Percentiles rank a stretch among this genome's conserved stretches.
Conservation (phyloP, 2,113 vertebrate species). For the Misgurnus anguillicaudatus region DNA sequence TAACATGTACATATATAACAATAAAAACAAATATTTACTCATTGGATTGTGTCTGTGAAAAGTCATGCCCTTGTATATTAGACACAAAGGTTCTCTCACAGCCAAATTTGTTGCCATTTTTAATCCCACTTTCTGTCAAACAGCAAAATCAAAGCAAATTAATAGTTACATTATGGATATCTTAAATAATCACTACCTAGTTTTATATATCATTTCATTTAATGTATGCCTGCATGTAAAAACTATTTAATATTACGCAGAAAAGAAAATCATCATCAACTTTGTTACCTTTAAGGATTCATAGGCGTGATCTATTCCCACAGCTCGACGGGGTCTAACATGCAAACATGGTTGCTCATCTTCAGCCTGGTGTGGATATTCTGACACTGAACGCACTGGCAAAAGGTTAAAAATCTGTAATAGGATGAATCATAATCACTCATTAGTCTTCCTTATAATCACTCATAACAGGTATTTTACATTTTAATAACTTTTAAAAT, state of each 20-base stretch:
- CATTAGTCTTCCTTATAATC: background rate
- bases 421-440: background rate
- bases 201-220: background rate
- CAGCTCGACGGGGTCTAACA: constrained; percentile 59
- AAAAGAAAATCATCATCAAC: background rate
- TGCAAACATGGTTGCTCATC: constrained; percentile 54
- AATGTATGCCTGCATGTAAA: background rate
- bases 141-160: no score
- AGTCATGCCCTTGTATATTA: constrained; percentile 35
- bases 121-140: constrained; percentile 75
- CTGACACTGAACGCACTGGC: constrained; percentile 31
- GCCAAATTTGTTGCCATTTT: constrained; percentile 72
- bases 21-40: background rate
- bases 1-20: background rate
- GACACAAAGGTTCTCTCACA: constrained; percentile 60
- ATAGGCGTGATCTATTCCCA: background rate
- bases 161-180: no score
- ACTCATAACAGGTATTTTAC: no score
- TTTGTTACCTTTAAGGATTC: constrained; percentile 62
- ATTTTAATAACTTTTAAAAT: no score
- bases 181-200: no score
- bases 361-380: constrained; percentile 38
- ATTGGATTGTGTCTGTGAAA: background rate
- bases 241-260: background rate
- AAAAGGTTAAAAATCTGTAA: constrained; percentile 67